phyloP scores from a whole-genome alignment of 1,140 invertebrate species.

The Heliconius eleuchia region DNA sequence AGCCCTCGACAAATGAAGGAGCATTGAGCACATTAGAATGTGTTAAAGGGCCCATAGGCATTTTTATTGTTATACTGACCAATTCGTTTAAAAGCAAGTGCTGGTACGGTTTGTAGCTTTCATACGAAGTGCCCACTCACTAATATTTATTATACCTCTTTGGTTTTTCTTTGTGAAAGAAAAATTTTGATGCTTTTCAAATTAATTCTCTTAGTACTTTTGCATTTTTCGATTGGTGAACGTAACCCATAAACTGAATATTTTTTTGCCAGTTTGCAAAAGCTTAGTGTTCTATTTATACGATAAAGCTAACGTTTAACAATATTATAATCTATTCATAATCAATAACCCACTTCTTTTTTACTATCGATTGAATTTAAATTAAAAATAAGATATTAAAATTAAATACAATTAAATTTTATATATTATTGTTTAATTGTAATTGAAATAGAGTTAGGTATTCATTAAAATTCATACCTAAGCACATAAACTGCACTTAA shows the following conservation, averaged over 20 bases:
- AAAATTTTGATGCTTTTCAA: conserved; percentile 50
- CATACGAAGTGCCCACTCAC: conserved; percentile 73
- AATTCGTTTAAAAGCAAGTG: conserved; percentile 80
- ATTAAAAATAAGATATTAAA: background rate
- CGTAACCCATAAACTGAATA: background rate
- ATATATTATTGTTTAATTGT: conserved; percentile 38
- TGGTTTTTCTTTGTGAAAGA: conserved; percentile 50
- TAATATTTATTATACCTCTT: conserved; percentile 73
- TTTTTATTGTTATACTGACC: conserved; percentile 79
- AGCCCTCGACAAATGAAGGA: conserved; percentile 78
- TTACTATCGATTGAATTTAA: background rate
- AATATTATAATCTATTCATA: background rate
- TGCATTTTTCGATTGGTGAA: background rate
- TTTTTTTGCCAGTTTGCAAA: background rate
- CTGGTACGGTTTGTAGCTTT: conserved; percentile 58
- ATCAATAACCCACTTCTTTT: background rate
- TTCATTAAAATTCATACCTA: conserved; percentile 67
- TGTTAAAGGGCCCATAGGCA: conserved; percentile 74
- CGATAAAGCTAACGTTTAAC: background rate
- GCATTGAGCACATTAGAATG: conserved; percentile 77
- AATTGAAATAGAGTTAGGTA: conserved; percentile 61
- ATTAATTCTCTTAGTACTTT: background rate
- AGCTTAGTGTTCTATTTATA: no score
- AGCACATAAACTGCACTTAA: conserved; percentile 60
- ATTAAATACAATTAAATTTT: background rate